phyloP scores from a whole-genome alignment of 2,888 invertebrate species.

The Autographa pulchrina region DNA sequence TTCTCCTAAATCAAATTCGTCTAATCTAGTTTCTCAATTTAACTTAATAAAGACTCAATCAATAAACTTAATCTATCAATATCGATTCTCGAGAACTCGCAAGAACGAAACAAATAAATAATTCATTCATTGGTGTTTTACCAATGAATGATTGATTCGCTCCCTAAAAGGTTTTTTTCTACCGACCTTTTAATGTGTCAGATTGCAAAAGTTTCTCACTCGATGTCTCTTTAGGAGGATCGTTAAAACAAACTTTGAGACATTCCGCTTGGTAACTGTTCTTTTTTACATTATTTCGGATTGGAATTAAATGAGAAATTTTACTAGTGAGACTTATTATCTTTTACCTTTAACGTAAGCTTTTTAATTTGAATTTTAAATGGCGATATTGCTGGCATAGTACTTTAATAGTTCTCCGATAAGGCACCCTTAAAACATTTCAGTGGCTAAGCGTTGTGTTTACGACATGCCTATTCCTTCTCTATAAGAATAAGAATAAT shows the following conservation, averaged over 20 bases:
- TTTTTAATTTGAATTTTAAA: too few species aligned
- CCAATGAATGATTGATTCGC: slow-evolving; percentile 6
- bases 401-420: too few species aligned
- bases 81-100: not conserved
- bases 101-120: slow-evolving; percentile 5
- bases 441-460: too few species aligned
- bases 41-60: not conserved
- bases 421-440: too few species aligned
- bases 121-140: slow-evolving; percentile 5
- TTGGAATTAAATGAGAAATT: not conserved
- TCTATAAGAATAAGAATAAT: too few species aligned
- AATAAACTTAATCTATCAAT: slow-evolving; percentile 3
- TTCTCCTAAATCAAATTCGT: not conserved
- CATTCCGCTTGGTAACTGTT: not conserved
- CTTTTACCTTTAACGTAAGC: not conserved
- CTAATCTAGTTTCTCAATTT: not conserved
- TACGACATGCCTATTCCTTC: too few species aligned
- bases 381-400: too few species aligned
- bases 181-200: not conserved
- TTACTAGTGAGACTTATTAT: not conserved
- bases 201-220: slow-evolving; percentile 5
- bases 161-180: slow-evolving; percentile 5
- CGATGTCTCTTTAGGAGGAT: not conserved
- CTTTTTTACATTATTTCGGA: not conserved
- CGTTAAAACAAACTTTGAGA: slow-evolving; percentile 4